phyloP scores from a whole-genome alignment of 2,888 invertebrate genomes.

The Drosophila niveifrons region DNA sequence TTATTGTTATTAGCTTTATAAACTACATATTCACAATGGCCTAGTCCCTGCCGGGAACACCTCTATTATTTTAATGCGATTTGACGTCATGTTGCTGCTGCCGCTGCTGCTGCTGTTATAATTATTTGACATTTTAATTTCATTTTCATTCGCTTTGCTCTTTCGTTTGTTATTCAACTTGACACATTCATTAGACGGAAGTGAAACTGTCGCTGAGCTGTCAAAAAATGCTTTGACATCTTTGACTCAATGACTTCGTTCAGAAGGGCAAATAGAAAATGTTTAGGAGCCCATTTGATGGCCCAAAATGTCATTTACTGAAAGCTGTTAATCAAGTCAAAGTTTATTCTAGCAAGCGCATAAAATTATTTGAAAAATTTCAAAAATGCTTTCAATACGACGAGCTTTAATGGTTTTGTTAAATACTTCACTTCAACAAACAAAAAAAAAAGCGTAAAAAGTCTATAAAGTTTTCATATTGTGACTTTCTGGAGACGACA shows the following conservation, averaged over 20 bases:
- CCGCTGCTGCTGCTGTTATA: slow-evolving; percentile 8
- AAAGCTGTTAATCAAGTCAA: slow-evolving; percentile 9
- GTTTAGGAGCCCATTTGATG: neutral
- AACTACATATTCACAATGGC: slow-evolving; percentile 47
- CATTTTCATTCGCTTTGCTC: slow-evolving; percentile 28
- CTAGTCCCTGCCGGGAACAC: slow-evolving; percentile 36
- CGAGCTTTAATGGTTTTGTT: neutral
- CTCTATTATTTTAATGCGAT: slow-evolving; percentile 29
- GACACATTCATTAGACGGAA: slow-evolving; percentile 44
- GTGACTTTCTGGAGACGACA: too few relatives aligned
- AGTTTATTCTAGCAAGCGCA: slow-evolving; percentile 1
- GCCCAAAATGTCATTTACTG: neutral
- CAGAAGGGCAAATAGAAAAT: slow-evolving; percentile 20
- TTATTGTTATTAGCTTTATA: slow-evolving; percentile 58
- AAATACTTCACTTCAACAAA: too few relatives aligned
- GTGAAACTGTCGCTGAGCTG: slow-evolving; percentile 42
- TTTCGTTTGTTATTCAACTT: slow-evolving; percentile 46
- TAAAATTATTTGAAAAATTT: neutral
- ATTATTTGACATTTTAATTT: slow-evolving; percentile 49
- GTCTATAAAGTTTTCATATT: too few relatives aligned
- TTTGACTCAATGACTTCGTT: neutral
- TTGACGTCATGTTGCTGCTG: slow-evolving; percentile 4
- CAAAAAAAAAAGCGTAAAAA: too few relatives aligned
- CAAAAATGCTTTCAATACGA: too few relatives aligned
- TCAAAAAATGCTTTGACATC: slow-evolving; percentile 30